Evolutionary conservation across 2,888 invertebrate genomes (phyloP).

Genomic region (Megamerina dolium): DNA sequence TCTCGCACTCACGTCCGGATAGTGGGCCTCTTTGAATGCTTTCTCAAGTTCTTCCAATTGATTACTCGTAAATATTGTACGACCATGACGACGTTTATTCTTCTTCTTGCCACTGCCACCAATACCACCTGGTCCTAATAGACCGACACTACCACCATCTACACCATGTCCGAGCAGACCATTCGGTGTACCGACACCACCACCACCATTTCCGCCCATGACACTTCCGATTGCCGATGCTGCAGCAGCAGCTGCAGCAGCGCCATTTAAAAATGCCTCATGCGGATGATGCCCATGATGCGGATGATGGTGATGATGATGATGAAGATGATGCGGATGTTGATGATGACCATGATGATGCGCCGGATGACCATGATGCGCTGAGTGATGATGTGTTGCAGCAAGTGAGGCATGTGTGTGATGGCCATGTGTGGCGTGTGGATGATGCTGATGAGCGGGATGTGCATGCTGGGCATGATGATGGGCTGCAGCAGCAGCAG

Average conservation of each 20-base stretch:
- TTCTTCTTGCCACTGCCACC: constrained; percentile 66
- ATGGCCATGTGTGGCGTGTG: too few relatives aligned
- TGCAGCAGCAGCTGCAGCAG: constrained; percentile 20
- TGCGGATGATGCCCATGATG: constrained; percentile 21
- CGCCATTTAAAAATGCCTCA: constrained; percentile 21
- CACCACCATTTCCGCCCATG: constrained; percentile 19
- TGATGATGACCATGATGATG: constrained; percentile 29
- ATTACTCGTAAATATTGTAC: constrained; percentile 99
- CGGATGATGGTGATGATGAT: constrained; percentile 34
- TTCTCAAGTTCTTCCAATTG: constrained; percentile 99
- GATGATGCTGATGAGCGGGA: constrained; percentile 28
- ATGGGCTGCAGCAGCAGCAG: constrained; percentile 34
- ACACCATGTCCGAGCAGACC: constrained; percentile 20
- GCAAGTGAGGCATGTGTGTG: constrained; percentile 29
- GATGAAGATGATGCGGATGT: constrained; percentile 31
- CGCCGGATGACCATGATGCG: constrained; percentile 22
- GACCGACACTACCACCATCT: constrained; percentile 26
- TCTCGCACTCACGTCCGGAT: constrained; percentile 96
- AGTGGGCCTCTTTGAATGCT: constrained; percentile 98
- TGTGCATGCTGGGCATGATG: constrained; percentile 26
- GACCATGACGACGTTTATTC: constrained; percentile 88
- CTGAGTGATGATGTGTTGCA: constrained; percentile 35
- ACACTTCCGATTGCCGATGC: constrained; percentile 22
- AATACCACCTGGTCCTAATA: constrained; percentile 28
- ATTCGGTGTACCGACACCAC: constrained; percentile 17